phyloP scores from a whole-genome alignment of 2,797 vertebrate genomes.

The Hemitrygon akajei region DNA sequence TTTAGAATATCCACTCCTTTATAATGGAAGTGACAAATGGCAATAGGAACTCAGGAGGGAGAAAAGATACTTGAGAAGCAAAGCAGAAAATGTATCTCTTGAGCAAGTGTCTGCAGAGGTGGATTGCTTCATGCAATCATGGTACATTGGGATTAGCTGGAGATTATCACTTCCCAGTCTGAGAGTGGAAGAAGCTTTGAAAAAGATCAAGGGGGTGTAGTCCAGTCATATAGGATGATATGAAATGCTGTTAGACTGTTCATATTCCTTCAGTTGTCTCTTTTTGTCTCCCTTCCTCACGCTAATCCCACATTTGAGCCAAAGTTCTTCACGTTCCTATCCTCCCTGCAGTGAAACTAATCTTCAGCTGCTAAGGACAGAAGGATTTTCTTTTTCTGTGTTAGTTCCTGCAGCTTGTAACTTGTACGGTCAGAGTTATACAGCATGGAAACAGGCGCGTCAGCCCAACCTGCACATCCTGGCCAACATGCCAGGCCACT shows the following conservation, averaged over 20 bases:
- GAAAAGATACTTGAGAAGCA: neutral
- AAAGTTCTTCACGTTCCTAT: neutral
- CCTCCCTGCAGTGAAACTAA: neutral
- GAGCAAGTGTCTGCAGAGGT: neutral
- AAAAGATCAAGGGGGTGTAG: neutral
- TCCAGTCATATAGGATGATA: conserved; percentile 3
- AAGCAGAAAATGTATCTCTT: neutral
- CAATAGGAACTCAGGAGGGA: neutral
- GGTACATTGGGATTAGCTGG: neutral
- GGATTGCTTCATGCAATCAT: neutral
- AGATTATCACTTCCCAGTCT: neutral
- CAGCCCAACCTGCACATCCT: too few species aligned
- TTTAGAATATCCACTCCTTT: neutral
- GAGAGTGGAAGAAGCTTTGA: neutral
- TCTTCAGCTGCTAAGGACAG: neutral
- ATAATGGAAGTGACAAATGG: neutral
- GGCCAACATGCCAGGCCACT: too few species aligned
- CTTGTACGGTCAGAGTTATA: too few species aligned
- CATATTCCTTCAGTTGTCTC: neutral
- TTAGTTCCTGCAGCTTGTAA: neutral
- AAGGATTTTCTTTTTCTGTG: neutral
- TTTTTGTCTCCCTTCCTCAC: neutral
- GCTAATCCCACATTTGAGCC: neutral
- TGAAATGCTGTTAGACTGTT: neutral
- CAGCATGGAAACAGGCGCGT: too few species aligned